Percentiles rank a stretch among this genome's conserved stretches.
phyloP scores from a whole-genome alignment of 2,888 invertebrate species.

The Villa cingulata region DNA sequence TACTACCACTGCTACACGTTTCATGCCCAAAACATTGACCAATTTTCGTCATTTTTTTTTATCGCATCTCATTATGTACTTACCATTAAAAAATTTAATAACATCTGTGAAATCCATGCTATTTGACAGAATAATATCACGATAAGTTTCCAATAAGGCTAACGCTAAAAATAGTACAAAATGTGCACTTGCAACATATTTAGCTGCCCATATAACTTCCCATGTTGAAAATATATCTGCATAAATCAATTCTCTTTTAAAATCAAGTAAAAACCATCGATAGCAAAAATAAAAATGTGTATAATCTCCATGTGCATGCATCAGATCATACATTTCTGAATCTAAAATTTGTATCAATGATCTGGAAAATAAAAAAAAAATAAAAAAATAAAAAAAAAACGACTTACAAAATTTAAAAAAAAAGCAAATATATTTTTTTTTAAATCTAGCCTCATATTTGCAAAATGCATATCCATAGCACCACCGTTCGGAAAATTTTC shows the following conservation, averaged over 20 bases:
- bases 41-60: neutral
- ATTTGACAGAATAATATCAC: conserved; percentile 88
- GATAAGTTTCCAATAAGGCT: conserved; percentile 80
- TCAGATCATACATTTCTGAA: conserved; percentile 83
- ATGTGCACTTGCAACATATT: conserved; percentile 70
- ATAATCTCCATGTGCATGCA: conserved; percentile 91
- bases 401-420: neutral
- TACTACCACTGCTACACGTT: too few species aligned
- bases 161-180: conserved; percentile 89
- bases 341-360: conserved; percentile 79
- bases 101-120: conserved; percentile 97
- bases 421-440: too few species aligned
- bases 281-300: conserved; percentile 97
- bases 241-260: conserved; percentile 85
- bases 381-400: neutral
- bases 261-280: conserved; percentile 92
- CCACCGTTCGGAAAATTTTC: conserved; percentile 86
- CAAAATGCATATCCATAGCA: conserved; percentile 92
- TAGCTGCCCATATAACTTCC: conserved; percentile 94
- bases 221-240: conserved; percentile 89
- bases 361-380: conserved; percentile 28
- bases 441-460: conserved; percentile 64
- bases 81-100: conserved; percentile 95
- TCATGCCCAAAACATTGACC: too few species aligned
- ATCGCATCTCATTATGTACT: conserved; percentile 18